phyloP scores from a whole-genome alignment of 64 coral and sea anemone species.

The Montipora efflorescens region DNA sequence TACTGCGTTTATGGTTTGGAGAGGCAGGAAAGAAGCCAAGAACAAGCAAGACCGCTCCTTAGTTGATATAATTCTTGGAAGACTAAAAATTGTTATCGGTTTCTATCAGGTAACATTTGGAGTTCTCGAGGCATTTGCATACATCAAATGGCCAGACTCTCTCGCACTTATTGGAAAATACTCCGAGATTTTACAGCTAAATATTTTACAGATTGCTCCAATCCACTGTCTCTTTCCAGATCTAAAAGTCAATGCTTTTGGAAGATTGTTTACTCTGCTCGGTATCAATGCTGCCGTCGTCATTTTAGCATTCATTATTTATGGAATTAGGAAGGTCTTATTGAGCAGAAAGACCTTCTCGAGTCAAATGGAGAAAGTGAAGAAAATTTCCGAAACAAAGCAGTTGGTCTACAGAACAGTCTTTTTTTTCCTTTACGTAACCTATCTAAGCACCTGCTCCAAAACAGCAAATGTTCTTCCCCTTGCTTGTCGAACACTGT shows the following conservation, averaged over 20 bases:
- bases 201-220: neutral
- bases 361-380: neutral
- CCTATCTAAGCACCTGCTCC: neutral
- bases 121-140: too few species aligned
- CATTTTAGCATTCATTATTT: neutral
- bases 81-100: too few species aligned
- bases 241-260: conserved; percentile 13
- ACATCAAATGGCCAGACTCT: too few species aligned
- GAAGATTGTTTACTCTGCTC: conserved; percentile 20
- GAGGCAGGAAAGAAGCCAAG: too few species aligned
- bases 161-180: conserved; percentile 7
- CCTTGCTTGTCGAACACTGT: neutral
- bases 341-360: neutral
- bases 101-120: too few species aligned
- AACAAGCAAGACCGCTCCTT: too few species aligned
- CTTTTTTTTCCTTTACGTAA: conserved; percentile 4
- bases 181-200: neutral
- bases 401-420: neutral
- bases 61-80: too few species aligned
- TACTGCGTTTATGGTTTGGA: too few species aligned
- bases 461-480: neutral
- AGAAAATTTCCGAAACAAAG: neutral
- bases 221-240: conserved; percentile 28
- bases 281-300: neutral
- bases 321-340: neutral